These are phyloP conservation scores for Orestias chungarensis DNA, from an alignment of 2,797 vertebrate genomes.

Conservation along the genomic window DNA sequence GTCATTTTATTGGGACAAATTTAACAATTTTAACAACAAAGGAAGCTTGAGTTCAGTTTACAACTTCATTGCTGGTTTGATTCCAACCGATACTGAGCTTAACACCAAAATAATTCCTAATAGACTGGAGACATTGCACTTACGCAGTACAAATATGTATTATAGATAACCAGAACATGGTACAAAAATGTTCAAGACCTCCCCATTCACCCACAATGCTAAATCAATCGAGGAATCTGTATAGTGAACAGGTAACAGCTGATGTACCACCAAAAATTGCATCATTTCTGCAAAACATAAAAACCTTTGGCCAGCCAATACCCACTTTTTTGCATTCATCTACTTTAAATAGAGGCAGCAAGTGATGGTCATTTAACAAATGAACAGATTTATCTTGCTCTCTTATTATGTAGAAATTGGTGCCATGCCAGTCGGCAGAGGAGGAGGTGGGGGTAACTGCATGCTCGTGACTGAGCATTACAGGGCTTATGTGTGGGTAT, in stretches of 20 bases:
- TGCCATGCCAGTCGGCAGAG: conserved; percentile 46
- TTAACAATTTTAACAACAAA: too few relatives aligned
- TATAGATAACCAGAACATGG: not conserved
- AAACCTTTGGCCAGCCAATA: too few relatives aligned
- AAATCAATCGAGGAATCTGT: not conserved
- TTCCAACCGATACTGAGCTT: not conserved
- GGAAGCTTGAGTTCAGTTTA: not conserved
- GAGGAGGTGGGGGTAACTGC: conserved; percentile 6
- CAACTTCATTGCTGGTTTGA: not conserved
- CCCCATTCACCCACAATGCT: not conserved
- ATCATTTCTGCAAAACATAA: not conserved
- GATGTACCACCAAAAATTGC: not conserved
- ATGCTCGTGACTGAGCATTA: conserved; percentile 4
- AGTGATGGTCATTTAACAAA: conserved; percentile 57
- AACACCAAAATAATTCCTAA: not conserved
- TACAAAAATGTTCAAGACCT: not conserved
- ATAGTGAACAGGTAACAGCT: not conserved
- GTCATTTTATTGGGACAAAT: too few relatives aligned
- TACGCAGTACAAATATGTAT: not conserved
- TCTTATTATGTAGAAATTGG: conserved; percentile 57
- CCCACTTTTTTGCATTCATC: not conserved
- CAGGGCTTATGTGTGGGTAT: not conserved
- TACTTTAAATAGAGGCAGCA: conserved; percentile 15
- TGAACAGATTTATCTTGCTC: conserved; percentile 66
- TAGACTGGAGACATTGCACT: not conserved